Percentiles rank a stretch among this genome's conserved stretches.
These are phyloP conservation scores for Eupeodes latifasciatus DNA, from an alignment of 2,888 invertebrate species.

Conservation along the genomic window DNA sequence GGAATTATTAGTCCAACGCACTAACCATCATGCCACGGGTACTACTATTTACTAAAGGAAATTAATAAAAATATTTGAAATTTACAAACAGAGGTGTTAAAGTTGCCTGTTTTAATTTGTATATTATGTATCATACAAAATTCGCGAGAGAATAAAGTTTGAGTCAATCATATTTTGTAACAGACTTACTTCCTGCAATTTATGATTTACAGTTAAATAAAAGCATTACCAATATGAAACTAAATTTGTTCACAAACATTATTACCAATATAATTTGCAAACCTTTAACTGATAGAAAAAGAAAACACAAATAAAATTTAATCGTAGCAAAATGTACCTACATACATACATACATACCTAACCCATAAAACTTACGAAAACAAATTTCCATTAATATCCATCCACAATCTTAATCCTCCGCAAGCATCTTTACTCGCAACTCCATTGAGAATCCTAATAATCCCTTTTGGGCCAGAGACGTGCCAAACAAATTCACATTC, in stretches of 20 bases:
- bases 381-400: slow-evolving; percentile 52
- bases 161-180: too few species aligned
- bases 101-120: too few species aligned
- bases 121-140: too few species aligned
- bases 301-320: background rate
- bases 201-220: too few species aligned
- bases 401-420: slow-evolving; percentile 15
- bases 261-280: background rate
- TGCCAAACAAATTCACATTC: slow-evolving; percentile 71
- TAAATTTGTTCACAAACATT: background rate
- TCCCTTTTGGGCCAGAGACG: slow-evolving; percentile 63
- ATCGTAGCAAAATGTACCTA: background rate
- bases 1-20: too few species aligned
- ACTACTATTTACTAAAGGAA: too few species aligned
- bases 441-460: slow-evolving; percentile 57
- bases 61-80: too few species aligned
- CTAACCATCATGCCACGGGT: too few species aligned
- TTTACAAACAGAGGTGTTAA: too few species aligned
- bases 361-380: background rate
- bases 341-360: background rate
- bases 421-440: slow-evolving; percentile 39
- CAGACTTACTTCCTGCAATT: too few species aligned
- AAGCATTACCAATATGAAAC: background rate
- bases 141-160: too few species aligned
- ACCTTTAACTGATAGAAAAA: background rate